These are phyloP conservation scores for Sarcophaga variegata DNA, from an alignment of 2,888 invertebrate species.

Conservation along the genomic window DNA sequence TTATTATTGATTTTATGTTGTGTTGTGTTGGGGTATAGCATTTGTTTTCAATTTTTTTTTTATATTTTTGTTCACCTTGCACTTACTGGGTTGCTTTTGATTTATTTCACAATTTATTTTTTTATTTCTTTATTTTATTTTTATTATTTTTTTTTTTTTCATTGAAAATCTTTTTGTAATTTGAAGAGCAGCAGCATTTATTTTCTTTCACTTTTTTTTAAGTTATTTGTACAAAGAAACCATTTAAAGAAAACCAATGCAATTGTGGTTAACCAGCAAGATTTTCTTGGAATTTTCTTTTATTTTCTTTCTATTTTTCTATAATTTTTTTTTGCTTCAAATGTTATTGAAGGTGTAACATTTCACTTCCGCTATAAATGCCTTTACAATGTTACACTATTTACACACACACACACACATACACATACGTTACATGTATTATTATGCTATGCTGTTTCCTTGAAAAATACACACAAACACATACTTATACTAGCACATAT, in stretches of 20 bases:
- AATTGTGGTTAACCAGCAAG: neutral
- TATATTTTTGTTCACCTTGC: conserved; percentile 57
- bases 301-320: neutral
- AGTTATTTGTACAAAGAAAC: conserved; percentile 19
- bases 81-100: conserved; percentile 54
- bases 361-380: conserved; percentile 47
- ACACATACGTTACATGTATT: neutral
- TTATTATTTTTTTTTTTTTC: conserved; percentile 27
- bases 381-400: neutral
- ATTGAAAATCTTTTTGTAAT: conserved; percentile 53
- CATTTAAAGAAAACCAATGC: conserved; percentile 46
- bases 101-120: neutral
- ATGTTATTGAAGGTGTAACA: conserved; percentile 53
- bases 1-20: neutral
- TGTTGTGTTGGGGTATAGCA: too few species aligned
- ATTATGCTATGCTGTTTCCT: neutral
- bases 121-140: neutral
- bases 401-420: conserved; percentile 5
- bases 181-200: conserved; percentile 33
- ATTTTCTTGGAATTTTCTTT: conserved; percentile 8
- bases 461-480: neutral
- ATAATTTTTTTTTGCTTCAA: conserved; percentile 1
- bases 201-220: conserved; percentile 19
- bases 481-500: neutral
- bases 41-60: conserved; percentile 1